Evolutionary conservation across 2,113 vertebrate species (phyloP), one percentile per base, ranked within the genome.

Genomic region (Sebastes fasciatus): DNA sequence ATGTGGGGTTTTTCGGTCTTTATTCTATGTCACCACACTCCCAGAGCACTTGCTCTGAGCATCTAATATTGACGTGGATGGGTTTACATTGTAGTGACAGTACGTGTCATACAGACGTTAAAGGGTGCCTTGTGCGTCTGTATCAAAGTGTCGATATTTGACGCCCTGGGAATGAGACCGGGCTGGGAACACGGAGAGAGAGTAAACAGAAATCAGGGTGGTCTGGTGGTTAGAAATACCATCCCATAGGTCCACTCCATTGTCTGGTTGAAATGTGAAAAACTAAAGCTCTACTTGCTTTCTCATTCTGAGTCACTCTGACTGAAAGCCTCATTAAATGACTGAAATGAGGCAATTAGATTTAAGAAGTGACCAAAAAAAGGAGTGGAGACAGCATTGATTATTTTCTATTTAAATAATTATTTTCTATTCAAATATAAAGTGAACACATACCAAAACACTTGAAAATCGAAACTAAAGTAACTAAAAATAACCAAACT

Each of bases 191-290:
- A 51, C 40, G 21, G 42, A 23, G 52, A 49, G 23, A n/a, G 9
- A 75, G 54, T 26, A 55, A 58, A 67, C 80, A 60, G 63, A 67
- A 71, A 68, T 60, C 23, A 21, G 58, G 67, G 72, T 77, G 82
- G 68, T 87, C 80, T 55, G 3, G 34, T 46, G 40, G 17, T 78
- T 71, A 60, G 26, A 48, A 43, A 60, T 10, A 62, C 14, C 6
- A 26, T 70, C 63, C 17, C 51, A 52, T 43, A 48, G 51, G 51
- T 63, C 49, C 21, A 55, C 40, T 70, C 45, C 52, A 34, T 67
- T 74, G 65, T 52, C 46, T 63, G 40, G 21, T 42, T 55, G 42
- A 82, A 70, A 52, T 74, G 23, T 65, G 9, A 80, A 57, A 64
- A 46, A 48, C 48, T 34, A 64, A 57, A 68, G 16, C 46, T 57